Percentiles rank a stretch among this genome's conserved stretches.
Evolutionary conservation across 2,888 invertebrate species (phyloP).

Genomic region (Spodoptera littoralis): DNA sequence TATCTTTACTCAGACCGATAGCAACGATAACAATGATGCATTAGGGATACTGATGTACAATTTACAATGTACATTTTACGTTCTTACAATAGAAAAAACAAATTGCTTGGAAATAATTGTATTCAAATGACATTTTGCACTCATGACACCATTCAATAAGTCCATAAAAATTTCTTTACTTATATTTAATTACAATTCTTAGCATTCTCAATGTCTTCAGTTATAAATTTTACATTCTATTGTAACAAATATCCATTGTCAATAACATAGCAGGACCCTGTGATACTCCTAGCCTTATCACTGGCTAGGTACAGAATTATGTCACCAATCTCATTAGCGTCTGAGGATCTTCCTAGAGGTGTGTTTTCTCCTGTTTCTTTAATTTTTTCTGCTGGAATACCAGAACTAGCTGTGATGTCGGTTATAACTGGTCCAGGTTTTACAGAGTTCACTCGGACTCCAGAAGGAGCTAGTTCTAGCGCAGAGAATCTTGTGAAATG

Average conservation of each 20-base stretch:
- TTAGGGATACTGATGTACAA: too few species aligned
- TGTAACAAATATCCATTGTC: constrained; percentile 53
- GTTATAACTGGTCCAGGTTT: constrained; percentile 77
- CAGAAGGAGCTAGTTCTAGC: constrained; percentile 91
- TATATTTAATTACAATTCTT: too few species aligned
- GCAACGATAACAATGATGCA: too few species aligned
- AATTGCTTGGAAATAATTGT: too few species aligned
- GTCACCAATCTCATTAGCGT: constrained; percentile 63
- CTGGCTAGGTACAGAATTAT: constrained; percentile 62
- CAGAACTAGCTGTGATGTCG: constrained; percentile 74
- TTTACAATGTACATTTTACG: too few species aligned
- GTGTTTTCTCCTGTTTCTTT: constrained; percentile 35
- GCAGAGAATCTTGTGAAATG: constrained; percentile 63
- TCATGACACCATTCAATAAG: too few species aligned
- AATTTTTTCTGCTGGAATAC: neutral
- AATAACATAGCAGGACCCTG: constrained; percentile 52
- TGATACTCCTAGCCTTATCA: constrained; percentile 61
- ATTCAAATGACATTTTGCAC: too few species aligned
- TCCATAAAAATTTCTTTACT: too few species aligned
- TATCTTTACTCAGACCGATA: too few species aligned
- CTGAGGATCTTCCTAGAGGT: constrained; percentile 55
- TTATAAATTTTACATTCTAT: neutral
- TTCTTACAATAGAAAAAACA: too few species aligned
- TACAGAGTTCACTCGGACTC: constrained; percentile 90
- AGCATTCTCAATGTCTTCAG: neutral